Evolutionary conservation across 2,888 invertebrate genomes (phyloP).

Genomic region (Capitulum mitella): DNA sequence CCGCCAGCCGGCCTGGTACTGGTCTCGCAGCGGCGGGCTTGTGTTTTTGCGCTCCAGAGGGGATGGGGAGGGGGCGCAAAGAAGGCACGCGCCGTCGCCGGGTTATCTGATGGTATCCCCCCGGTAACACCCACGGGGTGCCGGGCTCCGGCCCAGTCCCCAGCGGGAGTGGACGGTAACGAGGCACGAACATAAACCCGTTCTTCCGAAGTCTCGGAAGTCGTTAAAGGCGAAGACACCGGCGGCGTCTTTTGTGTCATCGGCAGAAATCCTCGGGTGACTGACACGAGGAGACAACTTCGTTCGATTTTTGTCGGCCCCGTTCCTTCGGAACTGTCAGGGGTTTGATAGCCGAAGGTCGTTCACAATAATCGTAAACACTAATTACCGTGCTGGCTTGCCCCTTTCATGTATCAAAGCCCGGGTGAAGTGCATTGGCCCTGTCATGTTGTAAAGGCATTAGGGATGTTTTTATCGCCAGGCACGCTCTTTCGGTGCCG

Average conservation of each 20-base stretch:
- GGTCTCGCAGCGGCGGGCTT: background rate
- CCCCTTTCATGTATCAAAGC: background rate
- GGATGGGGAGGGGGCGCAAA: no score
- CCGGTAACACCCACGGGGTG: no score
- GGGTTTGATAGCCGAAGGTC: background rate
- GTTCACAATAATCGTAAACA: conserved; percentile 13
- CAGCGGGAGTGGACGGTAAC: background rate
- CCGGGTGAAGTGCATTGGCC: background rate
- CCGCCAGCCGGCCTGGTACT: no score
- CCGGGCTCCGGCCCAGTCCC: background rate
- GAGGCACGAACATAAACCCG: background rate
- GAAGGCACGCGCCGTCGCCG: background rate
- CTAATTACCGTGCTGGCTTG: background rate
- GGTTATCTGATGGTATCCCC: background rate
- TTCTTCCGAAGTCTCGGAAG: background rate
- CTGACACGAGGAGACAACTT: background rate
- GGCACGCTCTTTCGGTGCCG: background rate
- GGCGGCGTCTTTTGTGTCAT: background rate
- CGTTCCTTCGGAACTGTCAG: background rate
- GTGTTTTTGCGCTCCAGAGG: background rate
- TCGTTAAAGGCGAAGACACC: background rate
- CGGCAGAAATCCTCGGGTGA: background rate
- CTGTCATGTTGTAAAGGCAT: conserved; percentile 7
- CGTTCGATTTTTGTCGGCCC: background rate
- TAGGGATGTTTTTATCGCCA: conserved; percentile 1